Conservation (phyloP, 2,113 vertebrate genomes). For the Drymodes brunneopygia region DNA sequence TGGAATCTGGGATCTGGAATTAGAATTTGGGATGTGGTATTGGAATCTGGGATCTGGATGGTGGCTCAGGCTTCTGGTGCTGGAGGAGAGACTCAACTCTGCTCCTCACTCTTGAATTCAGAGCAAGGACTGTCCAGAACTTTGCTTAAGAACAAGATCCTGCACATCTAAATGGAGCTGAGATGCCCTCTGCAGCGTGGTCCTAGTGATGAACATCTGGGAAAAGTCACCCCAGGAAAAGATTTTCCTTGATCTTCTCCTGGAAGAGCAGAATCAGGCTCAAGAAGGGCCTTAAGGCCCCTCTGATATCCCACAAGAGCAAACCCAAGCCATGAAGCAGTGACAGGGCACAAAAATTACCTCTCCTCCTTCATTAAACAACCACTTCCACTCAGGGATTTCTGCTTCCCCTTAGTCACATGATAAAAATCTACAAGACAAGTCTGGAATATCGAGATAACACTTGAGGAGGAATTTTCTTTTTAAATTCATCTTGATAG, state of each 20-base stretch:
- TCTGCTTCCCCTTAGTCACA: background rate
- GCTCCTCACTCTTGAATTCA: background rate
- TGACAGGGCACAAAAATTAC: background rate
- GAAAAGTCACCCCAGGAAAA: background rate
- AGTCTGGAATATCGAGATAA: background rate
- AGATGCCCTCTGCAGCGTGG: background rate
- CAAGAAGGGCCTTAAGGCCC: background rate
- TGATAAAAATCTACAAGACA: background rate
- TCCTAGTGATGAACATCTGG: background rate
- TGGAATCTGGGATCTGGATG: background rate
- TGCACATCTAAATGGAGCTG: background rate
- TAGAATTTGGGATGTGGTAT: too few relatives aligned
- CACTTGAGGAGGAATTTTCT: background rate
- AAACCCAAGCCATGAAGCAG: background rate
- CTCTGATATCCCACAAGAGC: background rate
- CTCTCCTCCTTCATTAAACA: background rate
- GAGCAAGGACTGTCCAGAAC: background rate
- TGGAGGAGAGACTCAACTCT: background rate
- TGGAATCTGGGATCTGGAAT: background rate
- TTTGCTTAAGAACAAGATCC: background rate
- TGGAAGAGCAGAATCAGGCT: background rate
- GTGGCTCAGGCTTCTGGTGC: background rate
- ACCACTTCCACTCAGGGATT: background rate
- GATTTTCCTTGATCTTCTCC: background rate
- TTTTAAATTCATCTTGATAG: background rate